phyloP scores from a whole-genome alignment of 2,113 vertebrate genomes.

The Myotis lucifugus region DNA sequence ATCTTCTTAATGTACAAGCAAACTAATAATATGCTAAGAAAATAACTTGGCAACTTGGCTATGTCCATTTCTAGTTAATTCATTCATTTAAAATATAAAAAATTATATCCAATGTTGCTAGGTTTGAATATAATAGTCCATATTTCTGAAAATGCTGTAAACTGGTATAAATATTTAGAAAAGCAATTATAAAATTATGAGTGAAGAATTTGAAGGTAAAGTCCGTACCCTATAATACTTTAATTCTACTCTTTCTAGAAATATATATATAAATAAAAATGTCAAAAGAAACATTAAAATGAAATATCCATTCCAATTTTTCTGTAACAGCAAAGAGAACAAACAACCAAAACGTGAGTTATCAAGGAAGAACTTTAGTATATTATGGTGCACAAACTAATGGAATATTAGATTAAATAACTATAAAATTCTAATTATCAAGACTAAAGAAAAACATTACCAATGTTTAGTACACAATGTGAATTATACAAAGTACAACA shows the following conservation, averaged over 20 bases:
- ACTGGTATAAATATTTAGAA: background rate
- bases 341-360: background rate
- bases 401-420: background rate
- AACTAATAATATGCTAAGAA: background rate
- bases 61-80: background rate
- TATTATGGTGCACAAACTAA: background rate
- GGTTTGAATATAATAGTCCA: background rate
- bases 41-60: background rate
- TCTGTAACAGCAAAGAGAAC: background rate
- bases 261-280: background rate
- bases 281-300: background rate
- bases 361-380: background rate
- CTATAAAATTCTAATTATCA: background rate
- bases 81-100: background rate
- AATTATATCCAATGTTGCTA: background rate
- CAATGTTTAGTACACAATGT: background rate
- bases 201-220: background rate
- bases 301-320: background rate
- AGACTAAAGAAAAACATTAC: background rate
- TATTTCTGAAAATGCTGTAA: background rate
- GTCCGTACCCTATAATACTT: background rate
- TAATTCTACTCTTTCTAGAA: background rate
- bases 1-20: background rate
- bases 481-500: background rate
- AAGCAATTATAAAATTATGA: background rate